These are phyloP conservation scores for Cecropterus lyciades DNA, from an alignment of 1,140 invertebrate genomes.

Conservation along the genomic window DNA sequence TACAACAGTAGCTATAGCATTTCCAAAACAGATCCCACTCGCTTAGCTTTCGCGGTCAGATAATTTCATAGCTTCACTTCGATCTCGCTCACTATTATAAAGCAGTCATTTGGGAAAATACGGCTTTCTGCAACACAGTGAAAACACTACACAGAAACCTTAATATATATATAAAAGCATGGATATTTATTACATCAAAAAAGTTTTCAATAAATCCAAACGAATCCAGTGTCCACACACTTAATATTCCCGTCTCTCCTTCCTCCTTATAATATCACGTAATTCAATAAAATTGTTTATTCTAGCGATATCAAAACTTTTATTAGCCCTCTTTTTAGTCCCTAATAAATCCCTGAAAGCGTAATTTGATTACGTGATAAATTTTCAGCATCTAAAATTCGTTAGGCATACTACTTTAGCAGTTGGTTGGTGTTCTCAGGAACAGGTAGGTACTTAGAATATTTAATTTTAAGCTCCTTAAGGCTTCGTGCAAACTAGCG, in stretches of 20 bases:
- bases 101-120: too few relatives aligned
- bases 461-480: conserved; percentile 3
- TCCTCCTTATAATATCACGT: conserved; percentile 1
- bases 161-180: too few relatives aligned
- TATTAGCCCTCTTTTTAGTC: background rate
- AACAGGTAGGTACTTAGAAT: conserved; percentile 1
- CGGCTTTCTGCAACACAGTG: too few relatives aligned
- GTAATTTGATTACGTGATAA: conserved; percentile 6
- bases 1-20: too few relatives aligned
- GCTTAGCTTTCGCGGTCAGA: too few relatives aligned
- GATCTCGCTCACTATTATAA: too few relatives aligned
- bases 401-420: background rate
- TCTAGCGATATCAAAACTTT: conserved; percentile 5
- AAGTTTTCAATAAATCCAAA: too few relatives aligned
- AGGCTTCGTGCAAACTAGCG: background rate
- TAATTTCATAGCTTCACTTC: too few relatives aligned
- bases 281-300: conserved; percentile 1
- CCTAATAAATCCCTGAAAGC: conserved; percentile 4
- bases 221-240: too few relatives aligned
- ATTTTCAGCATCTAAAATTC: conserved; percentile 14
- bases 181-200: too few relatives aligned
- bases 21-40: too few relatives aligned
- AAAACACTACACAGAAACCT: too few relatives aligned
- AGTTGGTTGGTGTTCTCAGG: background rate
- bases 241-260: background rate